Percentiles rank a stretch among this genome's conserved stretches.
phyloP scores from a whole-genome alignment of 2,797 vertebrate species.

The Nyctibius grandis region DNA sequence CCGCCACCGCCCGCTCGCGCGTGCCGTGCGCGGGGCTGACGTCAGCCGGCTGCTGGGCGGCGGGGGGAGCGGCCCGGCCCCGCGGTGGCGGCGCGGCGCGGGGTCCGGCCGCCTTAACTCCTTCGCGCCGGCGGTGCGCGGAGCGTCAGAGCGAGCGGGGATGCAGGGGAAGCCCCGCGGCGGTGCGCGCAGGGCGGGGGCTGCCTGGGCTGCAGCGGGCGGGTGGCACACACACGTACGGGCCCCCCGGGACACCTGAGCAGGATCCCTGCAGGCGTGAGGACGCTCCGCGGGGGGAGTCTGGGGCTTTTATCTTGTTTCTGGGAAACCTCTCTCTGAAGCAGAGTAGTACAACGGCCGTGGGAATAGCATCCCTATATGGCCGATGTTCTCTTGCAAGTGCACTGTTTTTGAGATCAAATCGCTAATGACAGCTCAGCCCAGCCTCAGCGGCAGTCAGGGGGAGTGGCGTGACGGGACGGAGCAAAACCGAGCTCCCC shows the following conservation, averaged over 20 bases:
- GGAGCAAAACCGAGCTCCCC: neutral
- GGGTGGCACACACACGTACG: rapidly evolving
- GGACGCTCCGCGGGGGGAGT: neutral
- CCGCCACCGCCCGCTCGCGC: neutral
- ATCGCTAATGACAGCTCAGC: neutral
- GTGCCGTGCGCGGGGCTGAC: constrained; percentile 63
- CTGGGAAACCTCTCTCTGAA: neutral
- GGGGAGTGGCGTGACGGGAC: neutral
- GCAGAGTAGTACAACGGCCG: neutral
- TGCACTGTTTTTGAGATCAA: neutral
- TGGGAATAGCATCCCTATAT: neutral
- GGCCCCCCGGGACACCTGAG: neutral
- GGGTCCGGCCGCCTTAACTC: neutral
- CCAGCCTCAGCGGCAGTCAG: neutral
- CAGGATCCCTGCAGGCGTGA: neutral
- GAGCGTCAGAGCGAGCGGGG: no score
- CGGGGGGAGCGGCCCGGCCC: neutral
- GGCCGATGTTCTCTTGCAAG: neutral
- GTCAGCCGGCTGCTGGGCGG: constrained; percentile 56
- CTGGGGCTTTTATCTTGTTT: neutral
- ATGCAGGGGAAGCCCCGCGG: neutral
- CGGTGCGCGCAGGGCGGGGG: rapidly evolving
- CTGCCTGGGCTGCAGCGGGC: neutral
- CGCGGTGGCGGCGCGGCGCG: neutral
- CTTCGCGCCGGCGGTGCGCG: neutral